A percentile compares a stretch with the other conserved stretches of the same genome.
phyloP scores from a whole-genome alignment of 2,797 vertebrate genomes.

The Myotis pilosus region DNA sequence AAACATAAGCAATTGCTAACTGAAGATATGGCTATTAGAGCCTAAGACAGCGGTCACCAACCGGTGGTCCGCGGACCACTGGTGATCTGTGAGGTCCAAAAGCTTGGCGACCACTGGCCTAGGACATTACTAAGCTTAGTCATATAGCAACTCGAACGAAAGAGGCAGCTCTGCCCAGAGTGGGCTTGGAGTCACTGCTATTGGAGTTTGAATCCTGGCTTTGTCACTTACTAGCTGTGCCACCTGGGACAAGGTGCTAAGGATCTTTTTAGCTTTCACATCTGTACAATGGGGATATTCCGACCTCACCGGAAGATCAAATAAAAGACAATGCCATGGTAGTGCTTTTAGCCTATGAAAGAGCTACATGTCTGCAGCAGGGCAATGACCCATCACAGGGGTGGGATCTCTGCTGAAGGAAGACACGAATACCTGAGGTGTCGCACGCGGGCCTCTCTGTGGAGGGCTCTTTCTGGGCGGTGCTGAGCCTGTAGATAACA shows the following conservation, averaged over 20 bases:
- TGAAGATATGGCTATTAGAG: fast-evolving
- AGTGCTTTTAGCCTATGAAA: background rate
- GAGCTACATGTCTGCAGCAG: background rate
- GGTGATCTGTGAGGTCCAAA: too few relatives aligned
- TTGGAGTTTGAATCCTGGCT: background rate
- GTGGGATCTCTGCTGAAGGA: background rate
- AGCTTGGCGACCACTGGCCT: background rate
- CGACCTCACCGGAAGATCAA: background rate
- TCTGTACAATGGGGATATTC: background rate
- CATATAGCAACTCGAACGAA: background rate
- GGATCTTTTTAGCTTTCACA: background rate
- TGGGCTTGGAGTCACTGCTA: background rate
- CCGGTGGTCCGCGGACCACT: too few relatives aligned
- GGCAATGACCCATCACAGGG: background rate
- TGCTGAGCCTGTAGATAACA: conserved; percentile 91
- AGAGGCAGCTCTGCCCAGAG: background rate
- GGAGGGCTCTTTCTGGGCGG: conserved; percentile 81
- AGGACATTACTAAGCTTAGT: background rate
- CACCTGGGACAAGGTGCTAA: background rate
- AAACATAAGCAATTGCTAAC: background rate
- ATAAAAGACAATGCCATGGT: fast-evolving
- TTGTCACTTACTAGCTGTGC: background rate
- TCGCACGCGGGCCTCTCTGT: conserved; percentile 86
- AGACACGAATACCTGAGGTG: conserved; percentile 90
- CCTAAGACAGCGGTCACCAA: background rate